Percentiles rank a stretch among this genome's conserved stretches.
phyloP scores from a whole-genome alignment of 2,888 invertebrate species.

The Branchellion lobata region DNA sequence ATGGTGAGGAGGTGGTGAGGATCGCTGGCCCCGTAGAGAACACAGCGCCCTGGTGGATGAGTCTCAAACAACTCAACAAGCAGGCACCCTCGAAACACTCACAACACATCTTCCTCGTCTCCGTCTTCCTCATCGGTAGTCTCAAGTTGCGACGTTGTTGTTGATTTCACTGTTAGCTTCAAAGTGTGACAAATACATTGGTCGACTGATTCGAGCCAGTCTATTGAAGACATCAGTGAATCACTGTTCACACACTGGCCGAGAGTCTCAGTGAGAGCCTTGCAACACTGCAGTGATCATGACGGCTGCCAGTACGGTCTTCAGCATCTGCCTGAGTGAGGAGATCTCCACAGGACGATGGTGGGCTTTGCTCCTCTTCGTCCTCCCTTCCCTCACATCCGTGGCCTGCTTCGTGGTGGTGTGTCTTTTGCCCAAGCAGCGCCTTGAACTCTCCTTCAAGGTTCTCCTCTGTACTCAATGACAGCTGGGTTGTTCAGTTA shows the following conservation, averaged over 20 bases:
- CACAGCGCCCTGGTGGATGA: background rate
- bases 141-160: too few relatives aligned
- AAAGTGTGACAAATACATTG: too few relatives aligned
- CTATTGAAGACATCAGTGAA: too few relatives aligned
- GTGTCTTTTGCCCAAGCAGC: conserved; percentile 11
- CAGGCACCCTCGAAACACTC: background rate
- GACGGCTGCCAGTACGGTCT: conserved; percentile 28
- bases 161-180: too few relatives aligned
- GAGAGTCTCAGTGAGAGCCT: too few relatives aligned
- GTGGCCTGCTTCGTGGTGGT: conserved; percentile 25
- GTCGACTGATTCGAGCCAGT: too few relatives aligned
- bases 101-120: background rate
- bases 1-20: background rate
- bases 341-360: conserved; percentile 13
- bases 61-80: background rate
- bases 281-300: background rate
- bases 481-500: too few relatives aligned
- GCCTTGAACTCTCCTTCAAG: background rate
- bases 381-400: conserved; percentile 13
- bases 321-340: conserved; percentile 3
- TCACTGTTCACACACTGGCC: too few relatives aligned
- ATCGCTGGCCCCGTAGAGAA: too few relatives aligned
- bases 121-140: background rate
- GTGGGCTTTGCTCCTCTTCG: conserved; percentile 40
- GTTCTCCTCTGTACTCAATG: too few relatives aligned